Conservation (phyloP, 2,113 vertebrate genomes). For the Gnathonemus echidnorhynchus region DNA sequence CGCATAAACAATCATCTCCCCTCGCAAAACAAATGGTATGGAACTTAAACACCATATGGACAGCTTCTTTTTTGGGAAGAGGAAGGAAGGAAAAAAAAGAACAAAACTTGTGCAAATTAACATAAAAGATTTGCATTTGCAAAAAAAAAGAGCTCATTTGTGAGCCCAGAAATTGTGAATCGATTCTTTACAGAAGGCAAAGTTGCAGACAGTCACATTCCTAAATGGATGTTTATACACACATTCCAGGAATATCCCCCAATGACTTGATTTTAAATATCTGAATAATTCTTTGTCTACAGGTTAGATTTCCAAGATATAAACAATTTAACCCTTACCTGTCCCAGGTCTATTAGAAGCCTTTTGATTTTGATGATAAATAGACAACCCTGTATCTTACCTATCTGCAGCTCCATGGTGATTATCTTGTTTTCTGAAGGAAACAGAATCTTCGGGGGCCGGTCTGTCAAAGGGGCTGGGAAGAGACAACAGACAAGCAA, state of each 20-base stretch:
- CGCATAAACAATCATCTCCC: constrained; percentile 6
- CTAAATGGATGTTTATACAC: background rate
- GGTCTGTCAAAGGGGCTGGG: constrained; percentile 94
- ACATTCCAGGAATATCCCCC: background rate
- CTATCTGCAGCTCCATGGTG: constrained; percentile 81
- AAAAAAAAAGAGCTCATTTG: background rate
- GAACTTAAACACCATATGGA: constrained; percentile 19
- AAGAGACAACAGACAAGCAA: constrained; percentile 29
- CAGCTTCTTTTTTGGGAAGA: background rate
- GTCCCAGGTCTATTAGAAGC: background rate
- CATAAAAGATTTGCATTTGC: background rate
- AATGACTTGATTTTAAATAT: background rate
- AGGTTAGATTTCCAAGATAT: background rate
- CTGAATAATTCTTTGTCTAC: background rate
- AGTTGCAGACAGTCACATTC: background rate
- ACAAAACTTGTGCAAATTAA: background rate
- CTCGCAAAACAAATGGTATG: constrained; percentile 21
- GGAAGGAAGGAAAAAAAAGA: background rate
- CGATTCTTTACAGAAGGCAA: background rate
- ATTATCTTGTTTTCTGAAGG: constrained; percentile 85
- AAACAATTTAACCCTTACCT: background rate
- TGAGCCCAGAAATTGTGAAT: background rate
- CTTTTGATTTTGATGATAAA: background rate
- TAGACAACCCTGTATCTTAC: constrained; percentile 60
- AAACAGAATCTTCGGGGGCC: constrained; percentile 89